phyloP scores from a whole-genome alignment of 1,140 invertebrate species.

The Plutomurus gul region DNA sequence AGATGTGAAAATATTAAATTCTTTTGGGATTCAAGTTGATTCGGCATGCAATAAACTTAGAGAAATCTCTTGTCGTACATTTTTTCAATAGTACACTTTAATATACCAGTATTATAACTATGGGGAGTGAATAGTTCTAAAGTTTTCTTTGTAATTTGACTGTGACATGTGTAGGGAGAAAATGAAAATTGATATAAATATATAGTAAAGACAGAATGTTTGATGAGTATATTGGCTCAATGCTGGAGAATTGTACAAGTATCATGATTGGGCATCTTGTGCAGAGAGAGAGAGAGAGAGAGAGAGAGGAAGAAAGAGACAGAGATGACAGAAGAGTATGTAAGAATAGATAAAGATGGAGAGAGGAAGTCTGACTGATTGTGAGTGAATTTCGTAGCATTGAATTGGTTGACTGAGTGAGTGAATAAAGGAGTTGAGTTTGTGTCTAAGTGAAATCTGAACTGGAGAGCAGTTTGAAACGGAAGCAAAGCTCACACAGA shows the following conservation, averaged over 20 bases:
- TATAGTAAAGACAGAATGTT: slow-evolving; percentile 20
- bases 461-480: not conserved
- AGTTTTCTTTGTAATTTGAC: not conserved
- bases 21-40: too few species aligned
- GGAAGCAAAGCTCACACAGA: too few species aligned
- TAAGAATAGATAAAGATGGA: too few species aligned
- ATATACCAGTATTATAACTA: too few species aligned
- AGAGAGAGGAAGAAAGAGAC: too few species aligned
- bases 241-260: not conserved
- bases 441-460: not conserved
- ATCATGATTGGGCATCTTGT: not conserved
- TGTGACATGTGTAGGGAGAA: not conserved
- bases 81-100: too few species aligned
- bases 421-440: slow-evolving; percentile 9
- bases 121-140: too few species aligned
- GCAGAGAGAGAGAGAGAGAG: not conserved
- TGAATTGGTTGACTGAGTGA: slow-evolving; percentile 20
- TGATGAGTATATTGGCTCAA: not conserved
- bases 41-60: too few species aligned
- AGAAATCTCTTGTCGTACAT: too few species aligned
- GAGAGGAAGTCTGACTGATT: slow-evolving; percentile 9
- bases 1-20: too few species aligned
- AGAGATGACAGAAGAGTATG: too few species aligned
- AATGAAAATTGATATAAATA: slow-evolving; percentile 19
- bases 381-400: slow-evolving; percentile 20